A percentile compares a stretch with the other conserved stretches of the same genome.
Conservation (phyloP, 2,797 vertebrate genomes). For the Myotis myotis region DNA sequence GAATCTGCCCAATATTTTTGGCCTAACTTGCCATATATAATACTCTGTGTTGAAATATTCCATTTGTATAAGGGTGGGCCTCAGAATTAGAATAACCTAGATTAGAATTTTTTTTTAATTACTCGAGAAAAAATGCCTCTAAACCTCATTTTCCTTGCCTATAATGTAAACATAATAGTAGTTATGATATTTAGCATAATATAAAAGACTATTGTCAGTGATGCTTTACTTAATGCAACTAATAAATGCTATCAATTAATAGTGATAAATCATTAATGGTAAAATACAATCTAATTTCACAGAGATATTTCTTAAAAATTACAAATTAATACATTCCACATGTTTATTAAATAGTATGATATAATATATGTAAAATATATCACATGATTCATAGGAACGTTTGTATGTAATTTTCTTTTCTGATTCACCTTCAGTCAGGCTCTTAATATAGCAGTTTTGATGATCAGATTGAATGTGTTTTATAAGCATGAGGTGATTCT, state of each 20-base stretch:
- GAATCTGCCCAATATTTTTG: neutral
- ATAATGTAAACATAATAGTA: neutral
- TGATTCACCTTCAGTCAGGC: neutral
- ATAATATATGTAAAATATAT: neutral
- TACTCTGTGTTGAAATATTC: neutral
- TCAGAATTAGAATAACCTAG: neutral
- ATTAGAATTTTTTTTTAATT: neutral
- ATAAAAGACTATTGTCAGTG: neutral
- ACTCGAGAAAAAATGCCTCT: neutral
- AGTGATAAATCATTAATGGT: neutral
- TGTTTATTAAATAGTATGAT: neutral
- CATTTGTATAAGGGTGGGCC: neutral
- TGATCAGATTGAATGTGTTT: constrained; percentile 20
- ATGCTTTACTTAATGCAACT: neutral
- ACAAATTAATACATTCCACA: neutral
- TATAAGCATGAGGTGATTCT: constrained; percentile 9
- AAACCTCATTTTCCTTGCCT: neutral
- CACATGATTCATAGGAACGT: neutral
- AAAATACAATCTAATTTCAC: neutral
- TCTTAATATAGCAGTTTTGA: neutral
- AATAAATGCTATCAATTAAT: neutral
- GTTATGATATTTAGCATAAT: neutral
- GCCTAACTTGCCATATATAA: neutral
- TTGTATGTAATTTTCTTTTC: neutral
- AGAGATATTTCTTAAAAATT: neutral